These are phyloP conservation scores for Cerastoderma edule DNA, from an alignment of 2,888 invertebrate species.

Conservation along the genomic window DNA sequence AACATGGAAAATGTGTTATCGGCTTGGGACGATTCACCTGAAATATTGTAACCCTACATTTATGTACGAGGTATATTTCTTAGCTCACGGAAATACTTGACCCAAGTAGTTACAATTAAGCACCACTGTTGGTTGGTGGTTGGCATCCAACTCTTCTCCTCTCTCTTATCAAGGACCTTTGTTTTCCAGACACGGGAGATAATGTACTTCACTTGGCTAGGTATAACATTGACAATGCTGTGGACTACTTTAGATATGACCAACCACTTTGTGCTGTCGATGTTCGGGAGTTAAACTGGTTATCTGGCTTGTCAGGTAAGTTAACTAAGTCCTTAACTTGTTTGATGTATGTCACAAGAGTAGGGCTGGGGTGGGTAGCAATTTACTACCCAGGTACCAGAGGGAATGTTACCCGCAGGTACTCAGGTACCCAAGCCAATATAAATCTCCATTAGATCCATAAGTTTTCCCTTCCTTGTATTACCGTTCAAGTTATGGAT, in stretches of 20 bases:
- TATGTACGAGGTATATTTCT: too few species aligned
- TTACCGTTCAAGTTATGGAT: too few species aligned
- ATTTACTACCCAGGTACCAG: too few species aligned
- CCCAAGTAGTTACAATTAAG: background rate
- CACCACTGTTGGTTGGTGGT: background rate
- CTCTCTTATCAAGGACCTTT: background rate
- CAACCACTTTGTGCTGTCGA: constrained; percentile 28
- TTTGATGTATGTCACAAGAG: too few species aligned
- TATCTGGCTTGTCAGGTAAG: constrained; percentile 32
- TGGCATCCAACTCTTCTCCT: background rate
- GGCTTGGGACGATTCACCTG: too few species aligned
- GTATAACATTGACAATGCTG: constrained; percentile 44
- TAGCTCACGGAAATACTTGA: background rate
- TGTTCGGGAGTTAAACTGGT: constrained; percentile 67
- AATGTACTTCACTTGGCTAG: constrained; percentile 56
- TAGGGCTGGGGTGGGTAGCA: too few species aligned
- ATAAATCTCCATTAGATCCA: too few species aligned
- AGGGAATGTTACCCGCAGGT: too few species aligned
- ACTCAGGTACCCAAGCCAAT: too few species aligned
- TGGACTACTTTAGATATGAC: constrained; percentile 17
- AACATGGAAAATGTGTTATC: background rate
- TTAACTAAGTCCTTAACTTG: too few species aligned
- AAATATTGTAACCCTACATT: too few species aligned
- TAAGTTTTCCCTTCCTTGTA: too few species aligned
- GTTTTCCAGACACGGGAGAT: constrained; percentile 63